Percentiles rank a stretch among this genome's conserved stretches.
Evolutionary conservation across 2,888 invertebrate genomes (phyloP).

Genomic region (Nebria brevicollis): DNA sequence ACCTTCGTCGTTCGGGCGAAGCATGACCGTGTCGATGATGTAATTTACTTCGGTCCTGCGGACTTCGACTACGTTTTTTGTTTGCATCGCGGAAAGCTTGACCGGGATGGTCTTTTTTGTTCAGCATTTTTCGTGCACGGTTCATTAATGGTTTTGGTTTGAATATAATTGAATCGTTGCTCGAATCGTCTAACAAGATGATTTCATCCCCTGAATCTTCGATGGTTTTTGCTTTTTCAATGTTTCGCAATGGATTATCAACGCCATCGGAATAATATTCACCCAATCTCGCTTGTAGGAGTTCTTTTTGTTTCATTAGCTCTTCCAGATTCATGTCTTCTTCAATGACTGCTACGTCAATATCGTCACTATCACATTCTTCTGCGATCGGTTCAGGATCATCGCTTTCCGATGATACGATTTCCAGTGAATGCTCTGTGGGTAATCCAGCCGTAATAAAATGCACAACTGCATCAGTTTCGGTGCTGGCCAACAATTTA

Average conservation of each 20-base stretch:
- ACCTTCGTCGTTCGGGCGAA: conserved; percentile 58
- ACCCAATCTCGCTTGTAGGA: conserved; percentile 80
- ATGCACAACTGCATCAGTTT: conserved; percentile 64
- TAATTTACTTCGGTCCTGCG: conserved; percentile 49
- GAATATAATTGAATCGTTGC: conserved; percentile 66
- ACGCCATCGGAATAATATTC: conserved; percentile 79
- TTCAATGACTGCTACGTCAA: conserved; percentile 77
- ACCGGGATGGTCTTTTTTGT: conserved; percentile 53
- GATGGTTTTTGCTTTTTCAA: conserved; percentile 58
- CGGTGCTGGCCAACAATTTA: conserved; percentile 55
- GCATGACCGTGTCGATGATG: conserved; percentile 48
- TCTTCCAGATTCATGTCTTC: conserved; percentile 90
- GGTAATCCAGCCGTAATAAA: conserved; percentile 63
- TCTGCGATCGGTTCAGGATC: conserved; percentile 70
- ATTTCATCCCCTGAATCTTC: conserved; percentile 66
- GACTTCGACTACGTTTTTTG: conserved; percentile 53
- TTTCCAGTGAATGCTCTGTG: conserved; percentile 66
- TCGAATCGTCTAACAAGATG: conserved; percentile 74
- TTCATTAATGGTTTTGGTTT: conserved; percentile 62
- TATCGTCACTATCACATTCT: conserved; percentile 77
- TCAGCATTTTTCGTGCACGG: conserved; percentile 61
- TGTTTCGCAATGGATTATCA: conserved; percentile 55
- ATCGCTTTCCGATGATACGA: conserved; percentile 76
- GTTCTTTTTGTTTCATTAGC: conserved; percentile 88
- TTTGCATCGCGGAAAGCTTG: conserved; percentile 10